These are phyloP conservation scores for Heliconius congener DNA, from an alignment of 1,140 invertebrate genomes.

Conservation along the genomic window DNA sequence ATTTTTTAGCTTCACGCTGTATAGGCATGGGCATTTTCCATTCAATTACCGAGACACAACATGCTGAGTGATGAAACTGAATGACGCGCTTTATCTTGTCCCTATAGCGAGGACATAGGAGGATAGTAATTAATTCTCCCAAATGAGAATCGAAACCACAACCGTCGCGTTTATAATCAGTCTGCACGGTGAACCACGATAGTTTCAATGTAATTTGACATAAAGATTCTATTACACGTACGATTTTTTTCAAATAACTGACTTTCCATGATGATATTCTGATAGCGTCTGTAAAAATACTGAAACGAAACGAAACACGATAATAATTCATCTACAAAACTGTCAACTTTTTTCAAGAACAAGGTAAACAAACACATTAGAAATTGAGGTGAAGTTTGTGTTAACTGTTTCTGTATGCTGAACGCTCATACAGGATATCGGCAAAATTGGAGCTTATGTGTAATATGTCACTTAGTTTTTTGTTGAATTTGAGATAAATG, in stretches of 20 bases:
- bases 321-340: neutral
- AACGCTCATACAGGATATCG: neutral
- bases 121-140: no score
- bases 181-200: neutral
- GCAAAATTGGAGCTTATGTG: neutral
- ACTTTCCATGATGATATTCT: neutral
- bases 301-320: neutral
- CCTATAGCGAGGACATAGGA: no score
- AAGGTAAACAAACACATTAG: constrained; percentile 3
- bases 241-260: neutral
- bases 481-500: no score
- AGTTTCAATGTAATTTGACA: neutral
- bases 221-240: neutral
- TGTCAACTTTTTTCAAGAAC: constrained; percentile 11
- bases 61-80: neutral
- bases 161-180: neutral
- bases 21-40: no score
- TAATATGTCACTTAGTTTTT: neutral
- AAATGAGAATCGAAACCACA: no score
- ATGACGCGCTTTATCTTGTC: neutral
- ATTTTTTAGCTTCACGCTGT: no score
- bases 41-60: neutral
- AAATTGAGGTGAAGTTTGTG: neutral
- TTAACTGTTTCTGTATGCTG: neutral
- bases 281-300: neutral